Base-by-base conservation (phyloP, 2,888 invertebrate genomes). In the Campoplex nolae region DNA sequence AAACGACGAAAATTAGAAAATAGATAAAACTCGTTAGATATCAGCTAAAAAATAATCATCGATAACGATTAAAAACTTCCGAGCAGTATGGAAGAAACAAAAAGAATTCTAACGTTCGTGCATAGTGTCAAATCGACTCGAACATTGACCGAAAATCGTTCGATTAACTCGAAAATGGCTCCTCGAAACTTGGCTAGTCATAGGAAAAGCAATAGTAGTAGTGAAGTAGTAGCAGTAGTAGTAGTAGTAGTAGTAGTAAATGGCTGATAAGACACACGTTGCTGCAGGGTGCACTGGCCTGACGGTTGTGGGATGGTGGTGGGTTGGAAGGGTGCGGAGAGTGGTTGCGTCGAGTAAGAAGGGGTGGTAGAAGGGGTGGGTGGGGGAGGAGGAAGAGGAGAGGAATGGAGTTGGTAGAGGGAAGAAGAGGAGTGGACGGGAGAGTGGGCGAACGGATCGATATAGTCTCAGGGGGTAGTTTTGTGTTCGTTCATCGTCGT, bases 231-330 rank as follows among this genome's bases (percentile, higher is more conserved):
- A 6, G 6, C 4, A 38, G 38, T 38, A 38, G 38, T 38, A 38
- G 38, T 38, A 38, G 28, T 48, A 48, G 71, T 35, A 56, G 74
- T 74, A 74, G 56, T 74, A 74, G 74, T 71, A 71, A 71, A 71
- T 28, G 48, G 65, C 75, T n/a, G 89, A 90, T 89, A 89, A 90
- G 88, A 83, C 67, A 90, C 91, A 92, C 90, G 92, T 89, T 90
- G 90, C 88, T 87, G 89, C 87, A 90, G 93, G 91, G 94, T 93
- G 93, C 94, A 94, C 91, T 94, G 93, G 93, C 94, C 94, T 92
- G 91, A 89, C 90, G 90, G 28, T 23, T 11, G 45, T 88, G 6
- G 18, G 89, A 88, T 11, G 32, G 45, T 88, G 38, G 54, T 79
- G 83, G 82, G 70, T 9, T 9, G 45, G n/a, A 35, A 70, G 45